Base-by-base conservation (phyloP, 1,140 invertebrate genomes). In the Anthonomus grandis region DNA sequence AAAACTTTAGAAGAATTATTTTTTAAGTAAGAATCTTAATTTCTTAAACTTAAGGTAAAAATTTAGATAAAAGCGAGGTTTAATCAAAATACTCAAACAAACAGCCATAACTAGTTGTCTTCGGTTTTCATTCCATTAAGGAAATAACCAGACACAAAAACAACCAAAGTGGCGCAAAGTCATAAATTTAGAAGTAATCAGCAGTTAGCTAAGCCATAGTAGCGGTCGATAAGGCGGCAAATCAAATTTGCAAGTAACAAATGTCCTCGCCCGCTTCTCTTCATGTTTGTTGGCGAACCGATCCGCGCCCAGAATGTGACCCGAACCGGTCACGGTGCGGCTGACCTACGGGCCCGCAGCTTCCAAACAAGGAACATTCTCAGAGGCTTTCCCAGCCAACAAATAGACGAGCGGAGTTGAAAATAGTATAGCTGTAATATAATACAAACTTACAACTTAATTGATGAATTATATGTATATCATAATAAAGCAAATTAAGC, bases 221-320 rank as follows among this genome's bases (percentile, higher is more conserved):
- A 45, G 62, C 57, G 64, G 64, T 68, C 63, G 64, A 65, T 65
- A 67, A 51, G 44, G 55, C 56, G 58, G 65, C 60, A 68, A 70
- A 70, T 70, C 66, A 70, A 70, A 70, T 69, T 67, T 68, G 57
- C 65, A 63, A 68, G 65, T 70, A 70, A 70, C 64, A 70, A 70
- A 70, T 68, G 65, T 67, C 64, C n/a, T n/a, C n/a, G n/a, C n/a
- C 66, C 66, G 67, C 64, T 68, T 66, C 65, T 63, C 57, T 60
- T 67, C 59, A 67, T 70, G 64, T 70, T 70, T 69, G 67, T 65
- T 60, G 59, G 67, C 52, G 62, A 62, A 64, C 57, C 58, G 55
- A 63, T 27, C 44, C 21, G 23, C n/a, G 51, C 19, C 50, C 17
- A 70, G 68, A 65, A 52, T 68, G 68, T 66, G 63, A 69, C 45